phyloP scores from a whole-genome alignment of 2,797 vertebrate species.

The Phyllotis vaccarum region DNA sequence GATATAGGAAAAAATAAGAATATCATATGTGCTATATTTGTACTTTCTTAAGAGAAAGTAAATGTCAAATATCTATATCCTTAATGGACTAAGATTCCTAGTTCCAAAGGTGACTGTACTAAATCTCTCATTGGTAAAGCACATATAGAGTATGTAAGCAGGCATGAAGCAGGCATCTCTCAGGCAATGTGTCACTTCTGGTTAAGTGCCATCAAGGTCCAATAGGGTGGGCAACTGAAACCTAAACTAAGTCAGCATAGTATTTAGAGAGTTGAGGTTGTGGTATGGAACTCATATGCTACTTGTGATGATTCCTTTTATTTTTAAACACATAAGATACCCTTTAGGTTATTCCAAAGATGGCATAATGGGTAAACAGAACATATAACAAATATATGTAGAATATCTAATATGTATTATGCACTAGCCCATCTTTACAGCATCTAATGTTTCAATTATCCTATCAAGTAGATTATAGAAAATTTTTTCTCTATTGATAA shows the following conservation, averaged over 20 bases:
- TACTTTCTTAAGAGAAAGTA: slow-evolving; percentile 28
- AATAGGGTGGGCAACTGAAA: background rate
- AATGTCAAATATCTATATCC: background rate
- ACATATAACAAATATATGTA: background rate
- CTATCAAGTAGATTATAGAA: background rate
- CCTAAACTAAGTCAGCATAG: background rate
- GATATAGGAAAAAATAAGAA: background rate
- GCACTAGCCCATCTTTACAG: background rate
- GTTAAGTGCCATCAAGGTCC: background rate
- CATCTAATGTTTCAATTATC: slow-evolving; percentile 22
- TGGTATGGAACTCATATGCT: background rate
- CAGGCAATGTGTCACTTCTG: background rate
- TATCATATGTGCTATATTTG: background rate
- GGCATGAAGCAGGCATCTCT: background rate
- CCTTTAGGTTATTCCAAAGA: background rate
- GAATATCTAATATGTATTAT: background rate
- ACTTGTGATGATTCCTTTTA: background rate
- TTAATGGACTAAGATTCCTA: background rate
- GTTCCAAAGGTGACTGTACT: background rate
- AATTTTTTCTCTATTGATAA: background rate
- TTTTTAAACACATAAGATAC: background rate
- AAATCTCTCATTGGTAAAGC: background rate
- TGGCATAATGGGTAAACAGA: background rate
- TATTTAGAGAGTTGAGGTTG: background rate
- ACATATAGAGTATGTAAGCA: background rate